Percentiles rank a stretch among this genome's conserved stretches.
Evolutionary conservation across 2,888 invertebrate species (phyloP).

Genomic region (Oscheius myriophilus): DNA sequence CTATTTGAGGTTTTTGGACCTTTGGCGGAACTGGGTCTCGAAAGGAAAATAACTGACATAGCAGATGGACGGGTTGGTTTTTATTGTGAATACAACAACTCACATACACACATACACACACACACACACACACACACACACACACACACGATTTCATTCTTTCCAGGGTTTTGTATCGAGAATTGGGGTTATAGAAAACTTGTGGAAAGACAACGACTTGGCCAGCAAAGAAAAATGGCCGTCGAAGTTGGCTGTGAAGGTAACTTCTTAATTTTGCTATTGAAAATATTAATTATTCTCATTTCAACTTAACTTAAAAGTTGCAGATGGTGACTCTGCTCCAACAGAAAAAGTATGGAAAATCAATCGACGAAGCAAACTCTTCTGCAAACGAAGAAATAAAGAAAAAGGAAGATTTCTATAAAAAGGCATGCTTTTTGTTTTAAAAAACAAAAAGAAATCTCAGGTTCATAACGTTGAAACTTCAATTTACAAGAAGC

Average conservation of each 20-base stretch:
- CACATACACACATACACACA: too few species aligned
- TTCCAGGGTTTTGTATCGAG: slow-evolving; percentile 20
- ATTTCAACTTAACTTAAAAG: too few species aligned
- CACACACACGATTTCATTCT: too few species aligned
- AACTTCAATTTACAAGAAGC: slow-evolving; percentile 10
- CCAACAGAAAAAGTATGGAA: slow-evolving; percentile 18
- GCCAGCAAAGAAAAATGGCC: slow-evolving; percentile 1
- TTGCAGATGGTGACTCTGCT: slow-evolving; percentile 16
- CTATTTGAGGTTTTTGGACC: slow-evolving; percentile 10
- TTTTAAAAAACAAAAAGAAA: too few species aligned
- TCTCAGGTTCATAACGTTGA: slow-evolving; percentile 23
- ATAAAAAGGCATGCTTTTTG: too few species aligned
- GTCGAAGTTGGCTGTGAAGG: slow-evolving; percentile 10
- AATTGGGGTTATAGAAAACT: slow-evolving; percentile 6
- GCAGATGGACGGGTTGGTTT: slow-evolving; percentile 15
- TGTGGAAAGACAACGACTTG: slow-evolving; percentile 7
- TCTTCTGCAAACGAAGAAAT: slow-evolving; percentile 1
- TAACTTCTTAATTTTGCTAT: too few species aligned
- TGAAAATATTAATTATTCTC: too few species aligned
- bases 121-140: too few species aligned
- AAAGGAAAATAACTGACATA: slow-evolving; percentile 6
- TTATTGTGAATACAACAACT: too few species aligned
- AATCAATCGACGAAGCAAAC: not conserved
- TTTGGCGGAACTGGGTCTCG: not conserved
- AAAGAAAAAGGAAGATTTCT: not conserved